Evolutionary conservation across 2,797 vertebrate species (phyloP), one percentile per base, ranked within the genome.

Genomic region (Sebastes oblongus): DNA sequence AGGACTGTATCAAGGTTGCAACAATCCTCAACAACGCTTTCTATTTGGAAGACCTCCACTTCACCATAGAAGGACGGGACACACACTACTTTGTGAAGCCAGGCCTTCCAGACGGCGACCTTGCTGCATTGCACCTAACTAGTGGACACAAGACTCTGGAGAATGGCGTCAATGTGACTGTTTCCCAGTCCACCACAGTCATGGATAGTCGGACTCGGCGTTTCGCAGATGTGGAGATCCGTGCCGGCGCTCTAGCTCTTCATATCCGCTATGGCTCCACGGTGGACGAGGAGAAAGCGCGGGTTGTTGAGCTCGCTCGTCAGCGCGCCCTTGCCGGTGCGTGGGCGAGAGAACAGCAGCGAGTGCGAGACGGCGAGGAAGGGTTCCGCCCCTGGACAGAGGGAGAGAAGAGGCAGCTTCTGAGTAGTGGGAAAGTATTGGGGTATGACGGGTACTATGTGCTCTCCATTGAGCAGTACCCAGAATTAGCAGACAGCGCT

Each of bases 401-500:
- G 93, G 98, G 97, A 42, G 98, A 99, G 92, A 99, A 99, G 93
- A 96, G 97, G 94, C 98, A 99, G 95, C 95, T 99, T 78, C 95
- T 99, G 81, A 98, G 97, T 80, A 96, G 97, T 1, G 98, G 98
- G 59, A 97, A 97, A 81, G 98, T 99, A 81, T 94, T 98, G 94
- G 98, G 98, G 75, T 99, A 97, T 0, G 98, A 99, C 76, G 98
- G 98, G 80, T 99, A 99, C 96, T 99, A 99, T 83, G 97, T 99
- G 95, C 98, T 99, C 90, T 98, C 98, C 25, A 97, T 98, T 80
- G 98, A 99, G 96, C 98, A 99, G 96, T 99, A 99, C 95, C 98
- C 98, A 0, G 98, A 99, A 93, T 95, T 99, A 92, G 97, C 98
- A 54, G 98, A 99, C 96, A 99, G 97, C 16, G 96, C 97, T 75